Percentiles rank a stretch among this genome's conserved stretches.
These are phyloP conservation scores for Polypterus bichir DNA, from an alignment of 2,113 vertebrate genomes.

Conservation along the genomic window DNA sequence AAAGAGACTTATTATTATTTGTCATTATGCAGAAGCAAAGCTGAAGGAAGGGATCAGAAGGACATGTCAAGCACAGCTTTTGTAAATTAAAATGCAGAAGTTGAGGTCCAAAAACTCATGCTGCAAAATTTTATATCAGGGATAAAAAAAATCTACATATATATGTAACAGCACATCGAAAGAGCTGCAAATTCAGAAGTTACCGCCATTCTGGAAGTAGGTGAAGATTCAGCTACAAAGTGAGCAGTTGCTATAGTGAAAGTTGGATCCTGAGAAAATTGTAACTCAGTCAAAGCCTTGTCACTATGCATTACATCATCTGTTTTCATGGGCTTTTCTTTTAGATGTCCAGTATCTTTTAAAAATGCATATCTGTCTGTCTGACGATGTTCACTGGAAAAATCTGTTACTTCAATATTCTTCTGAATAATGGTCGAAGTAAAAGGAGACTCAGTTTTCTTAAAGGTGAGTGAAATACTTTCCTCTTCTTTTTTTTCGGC, in stretches of 20 bases:
- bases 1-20: slow-evolving; percentile 2
- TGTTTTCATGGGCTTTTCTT: slow-evolving; percentile 35
- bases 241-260: slow-evolving; percentile 51
- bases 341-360: slow-evolving; percentile 4
- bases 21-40: slow-evolving; percentile 49
- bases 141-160: not conserved
- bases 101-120: slow-evolving; percentile 41
- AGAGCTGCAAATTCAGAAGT: slow-evolving; percentile 38
- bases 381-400: no score
- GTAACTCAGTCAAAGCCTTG: slow-evolving; percentile 50
- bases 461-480: slow-evolving; percentile 52
- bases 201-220: slow-evolving; percentile 67
- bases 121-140: slow-evolving; percentile 43
- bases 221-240: slow-evolving; percentile 55
- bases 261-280: slow-evolving; percentile 49
- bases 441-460: slow-evolving; percentile 53
- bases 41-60: slow-evolving; percentile 36
- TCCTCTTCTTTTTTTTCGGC: slow-evolving; percentile 41
- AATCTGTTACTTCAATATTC: slow-evolving; percentile 24
- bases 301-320: slow-evolving; percentile 37
- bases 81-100: not conserved
- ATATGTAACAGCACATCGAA: not conserved
- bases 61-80: slow-evolving; percentile 30
- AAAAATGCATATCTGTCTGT: no score
- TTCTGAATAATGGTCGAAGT: slow-evolving; percentile 37